Base-by-base conservation (phyloP, 2,113 vertebrate species). In the Oryzias curvinotus region DNA sequence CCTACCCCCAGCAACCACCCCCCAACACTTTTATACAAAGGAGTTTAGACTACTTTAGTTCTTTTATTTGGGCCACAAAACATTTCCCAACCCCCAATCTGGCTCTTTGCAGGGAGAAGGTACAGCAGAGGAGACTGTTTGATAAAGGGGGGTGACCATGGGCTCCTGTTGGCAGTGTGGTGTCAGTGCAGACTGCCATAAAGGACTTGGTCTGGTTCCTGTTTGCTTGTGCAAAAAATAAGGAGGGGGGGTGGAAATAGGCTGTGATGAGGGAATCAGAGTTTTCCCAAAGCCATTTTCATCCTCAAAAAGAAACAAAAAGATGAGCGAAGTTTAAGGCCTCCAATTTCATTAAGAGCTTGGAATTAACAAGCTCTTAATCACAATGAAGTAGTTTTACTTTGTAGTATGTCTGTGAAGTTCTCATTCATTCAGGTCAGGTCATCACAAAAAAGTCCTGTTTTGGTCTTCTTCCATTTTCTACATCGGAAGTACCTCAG, bases 41-140 rank as follows among this genome's bases (percentile, higher is more conserved):
- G 86, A 79, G 84, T 93, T 91, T 90, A 90, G 90, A 92, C 90
- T 92, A 91, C 91, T 92, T 91, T 90, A 86, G 90, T 81, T 90
- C 91, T 90, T 93, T 93, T 92, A 93, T 92, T 91, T 91, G 88
- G 88, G 76, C 87, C 90, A 91, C 90, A 92, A 91, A 92, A 91
- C 83, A 79, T 78, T 83, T 69, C 88, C 90, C 90, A 81, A 81
- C 89, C 89, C 92, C 92, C 89, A 89, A 90, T 84, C 85, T 89
- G 85, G 83, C 85, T 91, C 78, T 88, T 88, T 86, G 86, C 86
- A 90, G 84, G 36, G 87, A 88, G 90, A 89, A 81, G 81, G 58
- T 80, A 82, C 82, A 85, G 78, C 59, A 71, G 71, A 78, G 52
- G 74, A 77, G 83, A 77, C 78, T 87, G 62, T 56, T 68, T 54